A percentile compares a stretch with the other conserved stretches of the same genome.
Conservation (phyloP, 2,797 vertebrate genomes). For the Poeciliopsis paucimaculata region DNA sequence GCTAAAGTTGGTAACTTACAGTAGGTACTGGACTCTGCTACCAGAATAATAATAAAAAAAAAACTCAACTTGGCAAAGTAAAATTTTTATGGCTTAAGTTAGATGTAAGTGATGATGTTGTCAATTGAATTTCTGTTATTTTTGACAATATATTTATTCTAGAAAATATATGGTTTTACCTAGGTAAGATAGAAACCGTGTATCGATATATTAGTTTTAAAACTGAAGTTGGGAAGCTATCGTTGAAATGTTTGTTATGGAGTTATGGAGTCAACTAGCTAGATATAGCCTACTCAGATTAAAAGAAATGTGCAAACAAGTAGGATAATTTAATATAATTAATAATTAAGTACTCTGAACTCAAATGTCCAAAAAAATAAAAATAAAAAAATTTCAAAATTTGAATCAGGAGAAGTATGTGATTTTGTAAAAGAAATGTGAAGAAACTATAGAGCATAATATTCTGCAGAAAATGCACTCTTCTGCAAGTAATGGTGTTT, state of each 20-base stretch:
- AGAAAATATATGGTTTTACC: neutral
- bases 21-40: neutral
- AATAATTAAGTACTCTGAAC: neutral
- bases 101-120: neutral
- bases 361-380: neutral
- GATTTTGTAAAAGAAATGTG: neutral
- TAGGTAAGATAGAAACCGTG: neutral
- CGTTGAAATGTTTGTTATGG: neutral
- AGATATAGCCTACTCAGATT: neutral
- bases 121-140: neutral
- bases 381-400: accelerated
- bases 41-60: neutral
- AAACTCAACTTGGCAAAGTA: neutral
- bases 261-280: neutral
- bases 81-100: neutral
- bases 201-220: neutral
- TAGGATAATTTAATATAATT: neutral
- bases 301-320: neutral
- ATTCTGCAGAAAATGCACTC: neutral
- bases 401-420: neutral
- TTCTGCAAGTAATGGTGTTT: neutral
- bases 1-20: neutral
- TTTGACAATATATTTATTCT: neutral
- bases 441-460: neutral
- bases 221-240: neutral